Percentiles rank a stretch among this genome's conserved stretches.
Conservation (phyloP, 1,140 invertebrate species). For the Musca domestica region DNA sequence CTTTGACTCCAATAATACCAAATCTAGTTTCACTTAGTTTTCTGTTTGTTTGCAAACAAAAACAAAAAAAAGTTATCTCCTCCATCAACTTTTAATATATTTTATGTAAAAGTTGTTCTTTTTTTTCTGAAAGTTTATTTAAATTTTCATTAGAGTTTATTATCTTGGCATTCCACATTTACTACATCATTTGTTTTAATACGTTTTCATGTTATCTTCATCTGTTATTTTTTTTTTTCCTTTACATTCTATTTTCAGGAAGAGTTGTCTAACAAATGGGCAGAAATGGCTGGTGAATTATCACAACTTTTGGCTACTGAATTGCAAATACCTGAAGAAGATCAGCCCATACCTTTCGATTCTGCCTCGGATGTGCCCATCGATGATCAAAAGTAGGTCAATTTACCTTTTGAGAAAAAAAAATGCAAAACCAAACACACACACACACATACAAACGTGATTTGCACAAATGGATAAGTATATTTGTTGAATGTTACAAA, state of each 20-base stretch:
- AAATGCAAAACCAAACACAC: no score
- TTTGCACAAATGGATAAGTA: no score
- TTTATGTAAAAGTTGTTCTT: background rate
- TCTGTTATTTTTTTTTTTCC: background rate
- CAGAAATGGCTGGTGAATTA: slow-evolving; percentile 67
- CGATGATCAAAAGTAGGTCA: slow-evolving; percentile 82
- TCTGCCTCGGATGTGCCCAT: slow-evolving; percentile 77
- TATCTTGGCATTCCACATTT: background rate
- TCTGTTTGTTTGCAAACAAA: no score
- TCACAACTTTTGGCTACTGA: slow-evolving; percentile 64
- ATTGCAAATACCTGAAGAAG: slow-evolving; percentile 57
- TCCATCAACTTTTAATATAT: no score
- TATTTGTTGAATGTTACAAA: no score
- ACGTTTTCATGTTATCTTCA: background rate
- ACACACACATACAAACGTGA: no score
- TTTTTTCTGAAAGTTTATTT: background rate
- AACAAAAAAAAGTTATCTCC: no score
- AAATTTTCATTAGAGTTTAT: background rate
- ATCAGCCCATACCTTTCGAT: slow-evolving; percentile 77
- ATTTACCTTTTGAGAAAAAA: slow-evolving; percentile 1
- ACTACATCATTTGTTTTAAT: background rate
- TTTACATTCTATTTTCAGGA: slow-evolving; percentile 41
- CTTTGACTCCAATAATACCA: no score
- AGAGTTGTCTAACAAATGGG: slow-evolving; percentile 68
- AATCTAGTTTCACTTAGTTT: no score